These are phyloP conservation scores for Zygothrica quintamaculata DNA, from an alignment of 2,888 invertebrate species.

Conservation along the genomic window DNA sequence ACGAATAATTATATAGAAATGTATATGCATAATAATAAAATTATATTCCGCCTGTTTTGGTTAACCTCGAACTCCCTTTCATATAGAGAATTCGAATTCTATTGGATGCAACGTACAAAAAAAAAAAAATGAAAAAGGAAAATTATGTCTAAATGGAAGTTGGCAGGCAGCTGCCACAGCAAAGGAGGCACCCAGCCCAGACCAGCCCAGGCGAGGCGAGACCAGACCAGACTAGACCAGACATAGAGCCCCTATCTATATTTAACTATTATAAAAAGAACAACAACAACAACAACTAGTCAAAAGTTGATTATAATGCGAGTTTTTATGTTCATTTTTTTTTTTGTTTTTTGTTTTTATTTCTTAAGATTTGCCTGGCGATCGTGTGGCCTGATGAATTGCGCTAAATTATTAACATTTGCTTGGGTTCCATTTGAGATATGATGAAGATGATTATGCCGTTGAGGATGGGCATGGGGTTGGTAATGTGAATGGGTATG, in stretches of 20 bases:
- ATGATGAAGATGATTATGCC: slow-evolving; percentile 1
- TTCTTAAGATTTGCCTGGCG: slow-evolving; percentile 22
- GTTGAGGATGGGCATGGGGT: slow-evolving; percentile 1
- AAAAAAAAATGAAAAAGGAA: slow-evolving; percentile 32
- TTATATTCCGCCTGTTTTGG: neutral
- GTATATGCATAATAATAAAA: too few relatives aligned
- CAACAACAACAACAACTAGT: slow-evolving; percentile 6
- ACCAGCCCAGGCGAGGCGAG: neutral
- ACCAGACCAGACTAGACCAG: slow-evolving; percentile 6
- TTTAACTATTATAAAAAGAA: slow-evolving; percentile 30
- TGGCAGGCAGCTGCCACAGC: slow-evolving; percentile 50
- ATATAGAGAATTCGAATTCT: too few relatives aligned
- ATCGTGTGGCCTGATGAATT: slow-evolving; percentile 43
- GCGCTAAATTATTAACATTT: slow-evolving; percentile 35
- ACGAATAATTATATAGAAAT: too few relatives aligned
- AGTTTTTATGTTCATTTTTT: neutral
- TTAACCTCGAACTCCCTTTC: neutral
- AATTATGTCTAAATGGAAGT: slow-evolving; percentile 63
- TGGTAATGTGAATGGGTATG: neutral
- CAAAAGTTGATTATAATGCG: slow-evolving; percentile 24
- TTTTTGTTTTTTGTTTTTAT: neutral
- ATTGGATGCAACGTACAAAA: neutral
- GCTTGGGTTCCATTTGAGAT: slow-evolving; percentile 21
- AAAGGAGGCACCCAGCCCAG: slow-evolving; percentile 18
- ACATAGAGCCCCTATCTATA: slow-evolving; percentile 36